These are phyloP conservation scores for Micromys minutus DNA, from an alignment of 2,113 vertebrate species.

Conservation along the genomic window DNA sequence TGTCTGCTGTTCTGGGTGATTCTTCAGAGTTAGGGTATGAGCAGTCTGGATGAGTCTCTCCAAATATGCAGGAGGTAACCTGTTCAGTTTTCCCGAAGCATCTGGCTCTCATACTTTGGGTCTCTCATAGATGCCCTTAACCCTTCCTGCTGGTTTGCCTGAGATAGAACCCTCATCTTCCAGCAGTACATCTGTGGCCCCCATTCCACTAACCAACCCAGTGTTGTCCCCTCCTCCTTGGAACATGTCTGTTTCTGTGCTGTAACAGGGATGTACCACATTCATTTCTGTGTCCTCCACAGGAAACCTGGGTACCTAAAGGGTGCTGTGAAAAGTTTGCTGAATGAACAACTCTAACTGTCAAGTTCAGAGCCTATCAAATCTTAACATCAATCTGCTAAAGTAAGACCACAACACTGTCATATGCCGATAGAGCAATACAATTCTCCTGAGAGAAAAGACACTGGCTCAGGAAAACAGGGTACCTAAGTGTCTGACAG, in stretches of 20 bases:
- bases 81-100: background rate
- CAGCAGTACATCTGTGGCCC: background rate
- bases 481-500: background rate
- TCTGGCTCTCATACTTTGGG: background rate
- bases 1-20: background rate
- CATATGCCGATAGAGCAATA: background rate
- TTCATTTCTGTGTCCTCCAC: background rate
- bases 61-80: background rate
- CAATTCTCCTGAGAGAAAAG: background rate
- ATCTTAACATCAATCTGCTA: background rate
- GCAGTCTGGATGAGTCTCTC: background rate
- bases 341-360: conserved; percentile 12
- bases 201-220: background rate
- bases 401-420: background rate
- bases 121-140: background rate
- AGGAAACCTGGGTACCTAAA: background rate
- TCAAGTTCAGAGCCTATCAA: conserved; percentile 12
- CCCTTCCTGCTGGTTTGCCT: background rate
- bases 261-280: background rate
- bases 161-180: background rate
- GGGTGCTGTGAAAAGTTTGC: background rate
- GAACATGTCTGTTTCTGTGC: background rate
- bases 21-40: background rate
- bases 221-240: background rate
- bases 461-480: background rate